Evolutionary conservation across 1,140 invertebrate species (phyloP), one percentile per base, ranked within the genome.

Genomic region (Zaprionus gabonicus): DNA sequence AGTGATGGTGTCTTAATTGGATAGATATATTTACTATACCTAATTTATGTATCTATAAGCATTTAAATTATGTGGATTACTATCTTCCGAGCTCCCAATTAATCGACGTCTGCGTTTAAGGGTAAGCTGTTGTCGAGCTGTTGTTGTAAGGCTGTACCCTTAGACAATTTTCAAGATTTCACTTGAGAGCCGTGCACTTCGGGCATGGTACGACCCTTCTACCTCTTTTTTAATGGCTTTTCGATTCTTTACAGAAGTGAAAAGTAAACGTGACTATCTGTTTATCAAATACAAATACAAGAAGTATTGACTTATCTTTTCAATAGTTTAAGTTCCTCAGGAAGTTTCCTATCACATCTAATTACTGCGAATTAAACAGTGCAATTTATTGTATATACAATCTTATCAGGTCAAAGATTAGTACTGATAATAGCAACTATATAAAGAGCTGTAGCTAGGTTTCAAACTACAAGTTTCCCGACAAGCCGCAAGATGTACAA

Each of bases 401-500:
- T 51, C 46, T 51, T 23, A 51, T 51, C 46, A 4, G 10, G 10
- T 51, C 4, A 3, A 4, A 0, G 20, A 23, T 20, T 23, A 51
- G 12, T 25, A 51, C 12, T 2, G 20, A 51, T 51, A 51, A 12
- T 4, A 38, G 6, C 53, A 10, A 23, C 55, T 67, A 67, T 58
- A 67, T 34, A 67, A 67, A 23, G 1, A 20, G 20, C 27, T 25
- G 4, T 2, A 1, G 3, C 10, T 46, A 3, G 27, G 5, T 34
- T 25, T 17, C 17, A 5, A 25, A 58, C 20, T 57, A 5, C 34
- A 67, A 27, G 58, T 25, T 12, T 1, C 17, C 13, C 7, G 0
- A 34, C 28, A n/a, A 28, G 55, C 6, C n/a, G 3, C 27, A 67
- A 49, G 38, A 67, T 57, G 65, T 58, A 34, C 20, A 67, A 67